These are phyloP conservation scores for Drosophila nigricruria DNA, from an alignment of 2,888 invertebrate species.

Conservation along the genomic window DNA sequence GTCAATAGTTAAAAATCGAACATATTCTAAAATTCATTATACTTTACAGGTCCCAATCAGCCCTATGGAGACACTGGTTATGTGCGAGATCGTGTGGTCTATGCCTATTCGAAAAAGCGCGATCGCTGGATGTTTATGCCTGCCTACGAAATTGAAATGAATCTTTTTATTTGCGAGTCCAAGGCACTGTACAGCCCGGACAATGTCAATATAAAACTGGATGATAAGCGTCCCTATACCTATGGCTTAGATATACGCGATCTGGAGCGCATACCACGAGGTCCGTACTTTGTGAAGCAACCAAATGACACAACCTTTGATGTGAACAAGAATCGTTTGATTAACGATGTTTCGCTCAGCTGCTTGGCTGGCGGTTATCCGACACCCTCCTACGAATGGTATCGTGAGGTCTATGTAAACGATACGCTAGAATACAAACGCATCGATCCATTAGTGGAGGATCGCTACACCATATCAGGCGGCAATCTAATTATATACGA, in stretches of 20 bases:
- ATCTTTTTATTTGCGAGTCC: constrained; percentile 94
- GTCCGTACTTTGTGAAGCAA: constrained; percentile 95
- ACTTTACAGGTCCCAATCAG: constrained; percentile 69
- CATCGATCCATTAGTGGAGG: constrained; percentile 91
- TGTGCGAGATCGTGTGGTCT: constrained; percentile 91
- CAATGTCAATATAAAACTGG: constrained; percentile 89
- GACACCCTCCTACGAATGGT: constrained; percentile 95
- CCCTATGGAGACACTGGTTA: constrained; percentile 81
- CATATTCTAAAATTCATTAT: neutral
- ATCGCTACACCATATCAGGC: constrained; percentile 94
- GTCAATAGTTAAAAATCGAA: neutral
- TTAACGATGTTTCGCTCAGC: constrained; percentile 91
- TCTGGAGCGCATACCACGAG: constrained; percentile 92
- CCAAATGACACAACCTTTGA: constrained; percentile 94
- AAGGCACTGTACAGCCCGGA: constrained; percentile 86
- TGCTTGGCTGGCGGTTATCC: constrained; percentile 95
- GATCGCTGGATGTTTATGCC: constrained; percentile 94
- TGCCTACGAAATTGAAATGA: constrained; percentile 91
- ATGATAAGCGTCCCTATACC: constrained; percentile 92
- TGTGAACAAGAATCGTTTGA: constrained; percentile 89
- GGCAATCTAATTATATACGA: constrained; percentile 95
- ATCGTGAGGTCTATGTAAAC: constrained; percentile 93
- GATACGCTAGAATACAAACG: constrained; percentile 90
- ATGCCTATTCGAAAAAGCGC: constrained; percentile 89
- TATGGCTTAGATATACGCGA: constrained; percentile 94